Evolutionary conservation across 1,140 invertebrate species (phyloP), one percentile per base, ranked within the genome.

Genomic region (Trichonephila inaurata): DNA sequence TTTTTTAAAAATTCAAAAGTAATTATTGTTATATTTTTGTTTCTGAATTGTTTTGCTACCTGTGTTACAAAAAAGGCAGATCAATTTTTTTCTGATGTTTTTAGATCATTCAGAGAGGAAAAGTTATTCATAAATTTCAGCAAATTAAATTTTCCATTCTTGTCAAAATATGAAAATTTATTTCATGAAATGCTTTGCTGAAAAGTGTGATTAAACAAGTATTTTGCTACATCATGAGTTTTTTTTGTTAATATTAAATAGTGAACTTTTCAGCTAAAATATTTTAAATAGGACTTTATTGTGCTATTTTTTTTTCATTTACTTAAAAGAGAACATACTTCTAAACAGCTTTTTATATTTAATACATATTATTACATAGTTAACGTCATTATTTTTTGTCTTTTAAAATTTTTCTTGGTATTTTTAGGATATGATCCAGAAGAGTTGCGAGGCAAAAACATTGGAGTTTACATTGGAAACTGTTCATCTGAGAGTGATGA

Each of bases 381-480:
- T 8, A n/a, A 18, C 19, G 1, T 72, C 66, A 18, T 12, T 72
- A 19, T 24, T 24, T 72, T 1, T 72, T 72, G 28, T 24, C 51
- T 12, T 51, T 40, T 51, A 51, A 10, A 0, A 51, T 51, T 7
- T 51, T 51, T 10, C 51, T 16, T 19, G 28, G 18, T 77, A 33
- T 61, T 81, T 92, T 28, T 93, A 95, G 95, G 95, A n/a, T 94
- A 95, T 62, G 94, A 95, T 92, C 96, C 96, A 18, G 94, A 95
- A 21, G 95, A 95, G 81, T 91, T 96, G 19, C 94, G 96, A 51
- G 96, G 96, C 19, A 97, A 97, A 14, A 98, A 97, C 95, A 99
- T 98, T 77, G 99, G 98, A 88, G 98, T 99, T 0, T 99, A 98
- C 95, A 97, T 99, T 94, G 98, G 98, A 86, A 97, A 98, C 0